Evolutionary conservation across 1,140 invertebrate genomes (phyloP).

Genomic region (Lasioglossum baleicum): DNA sequence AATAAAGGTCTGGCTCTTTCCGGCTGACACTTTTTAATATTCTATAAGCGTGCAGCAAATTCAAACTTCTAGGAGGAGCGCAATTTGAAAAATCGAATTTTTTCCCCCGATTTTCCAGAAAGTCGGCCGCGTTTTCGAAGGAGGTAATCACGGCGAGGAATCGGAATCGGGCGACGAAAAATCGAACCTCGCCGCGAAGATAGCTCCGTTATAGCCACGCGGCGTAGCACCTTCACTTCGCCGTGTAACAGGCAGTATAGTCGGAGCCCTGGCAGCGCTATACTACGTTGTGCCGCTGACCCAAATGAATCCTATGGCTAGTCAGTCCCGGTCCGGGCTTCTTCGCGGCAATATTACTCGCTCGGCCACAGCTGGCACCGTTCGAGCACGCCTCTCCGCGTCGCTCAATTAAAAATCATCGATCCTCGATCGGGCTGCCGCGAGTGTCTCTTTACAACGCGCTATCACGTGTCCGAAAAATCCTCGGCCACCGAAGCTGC

Average conservation of each 20-base stretch:
- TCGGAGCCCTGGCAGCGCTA: conserved; percentile 58
- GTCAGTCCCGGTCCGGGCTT: conserved; percentile 74
- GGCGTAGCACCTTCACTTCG: conserved; percentile 63
- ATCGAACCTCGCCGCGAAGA: conserved; percentile 48
- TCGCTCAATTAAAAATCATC: background rate
- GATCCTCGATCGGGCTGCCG: background rate
- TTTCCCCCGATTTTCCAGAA: background rate
- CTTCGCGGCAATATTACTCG: conserved; percentile 65
- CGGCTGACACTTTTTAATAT: too few relatives aligned
- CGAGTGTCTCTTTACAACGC: too few relatives aligned
- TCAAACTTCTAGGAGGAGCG: too few relatives aligned
- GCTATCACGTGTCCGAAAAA: too few relatives aligned
- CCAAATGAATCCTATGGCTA: conserved; percentile 72
- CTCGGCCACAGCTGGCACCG: conserved; percentile 29
- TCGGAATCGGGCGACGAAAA: conserved; percentile 31
- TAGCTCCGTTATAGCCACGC: conserved; percentile 62
- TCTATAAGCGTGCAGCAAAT: too few relatives aligned
- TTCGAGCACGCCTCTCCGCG: background rate
- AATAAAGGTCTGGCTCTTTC: too few relatives aligned
- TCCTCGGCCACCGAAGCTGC: background rate
- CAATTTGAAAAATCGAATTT: background rate
- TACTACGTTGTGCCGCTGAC: conserved; percentile 73
- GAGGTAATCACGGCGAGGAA: conserved; percentile 4
- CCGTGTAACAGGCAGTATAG: conserved; percentile 63
- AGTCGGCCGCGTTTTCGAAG: conserved; percentile 6